Percentiles rank a stretch among this genome's conserved stretches.
These are phyloP conservation scores for Pteromalus puparum DNA, from an alignment of 1,140 invertebrate genomes.

Conservation along the genomic window DNA sequence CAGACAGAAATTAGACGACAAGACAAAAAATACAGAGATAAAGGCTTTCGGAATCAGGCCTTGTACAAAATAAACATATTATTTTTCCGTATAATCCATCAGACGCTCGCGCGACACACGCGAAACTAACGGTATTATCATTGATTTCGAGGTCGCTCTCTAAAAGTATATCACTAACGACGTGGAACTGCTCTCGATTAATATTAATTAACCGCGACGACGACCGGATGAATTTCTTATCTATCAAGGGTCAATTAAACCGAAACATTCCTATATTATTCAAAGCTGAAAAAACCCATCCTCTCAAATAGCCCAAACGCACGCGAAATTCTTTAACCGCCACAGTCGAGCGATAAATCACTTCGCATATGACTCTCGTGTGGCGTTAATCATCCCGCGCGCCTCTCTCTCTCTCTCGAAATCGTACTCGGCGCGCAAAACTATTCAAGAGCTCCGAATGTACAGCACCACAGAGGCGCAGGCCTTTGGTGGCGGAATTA, in stretches of 20 bases:
- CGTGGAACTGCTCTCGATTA: neutral
- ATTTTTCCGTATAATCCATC: neutral
- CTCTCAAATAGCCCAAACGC: no score
- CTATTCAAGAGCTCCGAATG: neutral
- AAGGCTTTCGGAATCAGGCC: neutral
- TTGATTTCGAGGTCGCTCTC: neutral
- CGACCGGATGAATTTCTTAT: conserved; percentile 6
- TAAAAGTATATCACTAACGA: neutral
- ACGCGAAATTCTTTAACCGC: neutral
- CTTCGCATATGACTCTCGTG: neutral
- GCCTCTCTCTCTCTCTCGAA: neutral
- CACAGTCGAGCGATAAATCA: neutral
- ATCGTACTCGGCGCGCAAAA: neutral
- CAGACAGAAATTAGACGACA: neutral
- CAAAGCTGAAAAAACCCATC: no score
- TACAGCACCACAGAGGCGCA: neutral
- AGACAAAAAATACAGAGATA: neutral
- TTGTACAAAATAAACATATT: neutral
- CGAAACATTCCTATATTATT: neutral
- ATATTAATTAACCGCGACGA: neutral
- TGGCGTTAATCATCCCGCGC: neutral
- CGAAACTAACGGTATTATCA: conserved; percentile 12
- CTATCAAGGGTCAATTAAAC: neutral
- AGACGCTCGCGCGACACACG: no score
- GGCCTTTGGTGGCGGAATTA: neutral